These are phyloP conservation scores for Harpalus rufipes DNA, from an alignment of 2,888 invertebrate genomes.

Conservation along the genomic window DNA sequence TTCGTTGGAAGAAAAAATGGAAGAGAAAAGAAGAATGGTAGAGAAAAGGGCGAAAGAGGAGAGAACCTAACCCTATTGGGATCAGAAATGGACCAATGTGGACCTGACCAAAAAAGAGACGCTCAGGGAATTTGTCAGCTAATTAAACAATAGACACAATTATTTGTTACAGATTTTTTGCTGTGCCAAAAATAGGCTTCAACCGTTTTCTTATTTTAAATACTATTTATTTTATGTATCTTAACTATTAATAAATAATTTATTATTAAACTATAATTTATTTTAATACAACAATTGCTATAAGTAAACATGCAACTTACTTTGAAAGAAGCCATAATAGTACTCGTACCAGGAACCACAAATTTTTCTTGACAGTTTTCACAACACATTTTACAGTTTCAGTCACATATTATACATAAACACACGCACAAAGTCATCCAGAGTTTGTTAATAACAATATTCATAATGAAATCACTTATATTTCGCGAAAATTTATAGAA, in stretches of 20 bases:
- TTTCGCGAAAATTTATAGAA: neutral
- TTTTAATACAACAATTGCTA: neutral
- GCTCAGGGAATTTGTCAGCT: conserved; percentile 82
- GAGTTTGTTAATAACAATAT: neutral
- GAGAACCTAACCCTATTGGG: conserved; percentile 81
- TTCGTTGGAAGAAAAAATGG: conserved; percentile 63
- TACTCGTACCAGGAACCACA: no score
- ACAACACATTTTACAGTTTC: no score
- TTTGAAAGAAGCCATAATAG: no score
- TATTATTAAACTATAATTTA: neutral
- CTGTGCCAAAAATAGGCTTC: conserved; percentile 51
- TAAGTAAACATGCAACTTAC: neutral
- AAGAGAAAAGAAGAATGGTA: conserved; percentile 70
- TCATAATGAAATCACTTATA: neutral
- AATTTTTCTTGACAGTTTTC: no score
- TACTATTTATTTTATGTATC: conserved; percentile 21
- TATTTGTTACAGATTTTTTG: conserved; percentile 15
- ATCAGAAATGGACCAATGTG: conserved; percentile 85
- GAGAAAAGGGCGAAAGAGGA: conserved; percentile 69
- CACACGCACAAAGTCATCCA: no score
- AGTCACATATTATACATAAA: no score
- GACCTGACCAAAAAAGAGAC: conserved; percentile 85
- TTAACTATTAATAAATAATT: conserved; percentile 37
- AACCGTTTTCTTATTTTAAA: neutral
- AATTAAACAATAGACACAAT: conserved; percentile 67